A percentile compares a stretch with the other conserved stretches of the same genome.
Conservation (phyloP, 2,888 invertebrate genomes). For the Corbicula japonica region DNA sequence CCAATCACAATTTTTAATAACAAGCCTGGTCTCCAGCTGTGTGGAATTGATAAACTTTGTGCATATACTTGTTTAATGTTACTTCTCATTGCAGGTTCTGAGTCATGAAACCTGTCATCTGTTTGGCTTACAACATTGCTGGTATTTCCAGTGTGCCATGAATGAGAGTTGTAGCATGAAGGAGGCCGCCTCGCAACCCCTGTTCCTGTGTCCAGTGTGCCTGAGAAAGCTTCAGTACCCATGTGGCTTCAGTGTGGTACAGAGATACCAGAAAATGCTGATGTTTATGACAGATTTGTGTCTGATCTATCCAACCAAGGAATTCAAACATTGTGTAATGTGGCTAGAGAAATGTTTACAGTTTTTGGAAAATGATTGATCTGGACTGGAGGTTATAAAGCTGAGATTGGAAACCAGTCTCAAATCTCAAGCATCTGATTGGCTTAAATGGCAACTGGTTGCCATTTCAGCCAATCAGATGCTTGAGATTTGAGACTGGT, state of each 20-base stretch:
- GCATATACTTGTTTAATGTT: too few relatives aligned
- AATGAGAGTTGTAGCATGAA: constrained; percentile 83
- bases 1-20: too few relatives aligned
- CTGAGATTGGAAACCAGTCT: too few relatives aligned
- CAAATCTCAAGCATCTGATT: too few relatives aligned
- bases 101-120: constrained; percentile 84
- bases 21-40: too few relatives aligned
- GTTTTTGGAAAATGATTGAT: constrained; percentile 64
- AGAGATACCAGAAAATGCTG: constrained; percentile 74
- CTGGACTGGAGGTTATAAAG: too few relatives aligned
- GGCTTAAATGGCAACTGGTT: too few relatives aligned
- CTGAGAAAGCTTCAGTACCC: constrained; percentile 82
- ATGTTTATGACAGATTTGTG: constrained; percentile 69
- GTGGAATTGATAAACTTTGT: too few relatives aligned
- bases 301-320: constrained; percentile 60
- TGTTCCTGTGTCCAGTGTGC: constrained; percentile 85
- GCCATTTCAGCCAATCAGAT: too few relatives aligned
- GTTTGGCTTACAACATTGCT: constrained; percentile 83
- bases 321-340: constrained; percentile 59
- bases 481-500: too few relatives aligned
- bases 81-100: constrained; percentile 79
- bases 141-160: constrained; percentile 84
- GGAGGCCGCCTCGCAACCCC: constrained; percentile 82
- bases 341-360: constrained; percentile 72
- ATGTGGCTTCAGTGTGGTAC: constrained; percentile 78